Base-by-base conservation (phyloP, 2,888 invertebrate genomes). In the Scrobipalpa costella region DNA sequence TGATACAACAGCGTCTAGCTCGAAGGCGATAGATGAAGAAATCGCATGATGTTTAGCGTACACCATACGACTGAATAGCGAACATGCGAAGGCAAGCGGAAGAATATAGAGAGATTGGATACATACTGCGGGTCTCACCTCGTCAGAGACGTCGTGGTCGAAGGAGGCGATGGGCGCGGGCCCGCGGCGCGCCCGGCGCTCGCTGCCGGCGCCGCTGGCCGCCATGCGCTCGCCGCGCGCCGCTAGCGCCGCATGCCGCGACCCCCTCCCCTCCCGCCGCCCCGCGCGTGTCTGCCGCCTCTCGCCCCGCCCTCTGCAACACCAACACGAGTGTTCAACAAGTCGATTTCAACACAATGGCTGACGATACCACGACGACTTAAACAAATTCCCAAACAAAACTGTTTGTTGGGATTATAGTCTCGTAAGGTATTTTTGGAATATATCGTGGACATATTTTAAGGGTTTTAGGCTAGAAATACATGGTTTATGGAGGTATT, bases 91-190 rank as follows among this genome's bases (percentile, higher is more conserved):
- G 40, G 27, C 19, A 21, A 68, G 59, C 77, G 73, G 67, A 67
- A 68, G 83, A 82, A 82, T 69, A 72, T 69, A 77, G 68, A 73
- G 65, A 69, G 68, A 71, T 68, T 64, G 70, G 90, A 92, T 93
- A 93, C 93, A 87, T 93, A 93, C 93, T 83, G 92, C 90, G 52
- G 71, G 78, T 65, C 84, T 83, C 82, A 95, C 94, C 93, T 96
- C 96, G 90, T 96, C 96, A 79, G 95, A 96, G 85, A 94, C 93
- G 93, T 96, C 96, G 87, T 90, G 90, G 93, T 98, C 98, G 92
- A 98, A 97, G 78, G 97, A 98, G 84, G 98, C 98, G 88, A 98
- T 96, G 82, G 98, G 98, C 80, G 98, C 98, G 83, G 97, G 97
- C 83, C 97, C 97, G 92, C 96, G 95, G 88, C 96, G 95, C 92